These are phyloP conservation scores for Brachionus rubens DNA, from an alignment of 1,140 invertebrate genomes.

Conservation along the genomic window DNA sequence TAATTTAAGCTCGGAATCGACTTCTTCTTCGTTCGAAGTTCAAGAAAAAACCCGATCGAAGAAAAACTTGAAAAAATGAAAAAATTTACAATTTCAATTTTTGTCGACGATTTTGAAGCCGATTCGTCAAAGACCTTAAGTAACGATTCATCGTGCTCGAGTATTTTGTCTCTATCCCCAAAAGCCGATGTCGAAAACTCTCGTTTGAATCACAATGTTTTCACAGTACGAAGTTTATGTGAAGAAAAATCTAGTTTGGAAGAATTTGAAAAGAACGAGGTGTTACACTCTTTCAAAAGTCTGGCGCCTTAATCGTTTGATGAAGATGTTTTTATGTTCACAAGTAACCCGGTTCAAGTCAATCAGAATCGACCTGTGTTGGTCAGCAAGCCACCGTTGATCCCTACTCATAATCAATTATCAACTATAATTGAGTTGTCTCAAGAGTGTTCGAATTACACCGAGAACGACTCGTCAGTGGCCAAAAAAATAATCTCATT, in stretches of 20 bases:
- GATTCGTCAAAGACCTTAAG: constrained; percentile 30
- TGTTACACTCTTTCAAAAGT: not conserved
- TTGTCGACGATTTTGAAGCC: constrained; percentile 38
- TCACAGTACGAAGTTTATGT: not conserved
- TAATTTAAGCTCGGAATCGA: not conserved
- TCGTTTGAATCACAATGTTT: not conserved
- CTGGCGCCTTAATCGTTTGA: not conserved
- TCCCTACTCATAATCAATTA: not conserved
- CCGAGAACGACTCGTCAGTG: not conserved
- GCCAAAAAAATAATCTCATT: not conserved
- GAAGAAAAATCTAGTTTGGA: not conserved
- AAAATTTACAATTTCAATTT: constrained; percentile 44
- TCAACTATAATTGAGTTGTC: constrained; percentile 17
- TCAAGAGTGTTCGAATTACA: constrained; percentile 21
- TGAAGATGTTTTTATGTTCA: constrained; percentile 22
- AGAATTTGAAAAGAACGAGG: constrained; percentile 5
- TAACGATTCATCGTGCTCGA: constrained; percentile 2
- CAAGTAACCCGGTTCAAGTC: not conserved
- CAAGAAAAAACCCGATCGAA: not conserved
- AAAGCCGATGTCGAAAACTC: not conserved
- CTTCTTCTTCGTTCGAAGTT: not conserved
- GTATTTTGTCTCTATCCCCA: not conserved
- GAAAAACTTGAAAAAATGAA: not conserved
- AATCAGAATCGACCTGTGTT: not conserved
- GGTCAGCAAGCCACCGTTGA: not conserved